phyloP scores from a whole-genome alignment of 2,888 invertebrate species.

The Lithosia quadra region DNA sequence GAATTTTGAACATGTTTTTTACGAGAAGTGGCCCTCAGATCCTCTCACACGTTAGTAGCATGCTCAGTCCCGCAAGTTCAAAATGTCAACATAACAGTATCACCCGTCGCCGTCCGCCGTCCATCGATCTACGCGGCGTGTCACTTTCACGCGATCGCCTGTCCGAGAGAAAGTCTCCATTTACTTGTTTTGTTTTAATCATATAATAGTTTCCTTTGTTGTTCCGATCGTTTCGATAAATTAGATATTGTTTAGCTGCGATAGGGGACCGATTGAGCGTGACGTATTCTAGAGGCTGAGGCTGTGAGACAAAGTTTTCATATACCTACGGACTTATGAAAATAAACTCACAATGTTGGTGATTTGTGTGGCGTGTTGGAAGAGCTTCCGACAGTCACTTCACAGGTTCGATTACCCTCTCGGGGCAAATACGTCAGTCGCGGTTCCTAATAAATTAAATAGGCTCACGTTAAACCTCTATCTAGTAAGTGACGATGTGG shows the following conservation, averaged over 20 bases:
- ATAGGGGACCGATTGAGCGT: neutral
- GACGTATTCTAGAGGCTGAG: neutral
- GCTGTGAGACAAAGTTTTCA: too few relatives aligned
- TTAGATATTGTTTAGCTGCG: conserved; percentile 2
- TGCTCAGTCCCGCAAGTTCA: neutral
- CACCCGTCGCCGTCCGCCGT: conserved; percentile 3
- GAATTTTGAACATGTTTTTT: too few relatives aligned
- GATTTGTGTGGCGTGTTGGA: too few relatives aligned
- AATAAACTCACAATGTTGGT: too few relatives aligned
- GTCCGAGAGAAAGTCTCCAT: conserved; percentile 16
- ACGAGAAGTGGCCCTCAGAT: too few relatives aligned
- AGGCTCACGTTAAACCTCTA: too few relatives aligned
- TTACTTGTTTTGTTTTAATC: conserved; percentile 24
- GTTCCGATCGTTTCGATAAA: conserved; percentile 5
- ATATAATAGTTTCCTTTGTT: conserved; percentile 21
- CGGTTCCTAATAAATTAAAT: too few relatives aligned
- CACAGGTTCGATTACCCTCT: too few relatives aligned
- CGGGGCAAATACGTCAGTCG: too few relatives aligned
- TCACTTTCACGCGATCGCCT: conserved; percentile 17
- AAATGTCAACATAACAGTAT: conserved; percentile 9
- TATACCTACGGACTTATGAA: too few relatives aligned
- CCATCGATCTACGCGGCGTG: conserved; percentile 3
- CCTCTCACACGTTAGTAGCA: neutral
- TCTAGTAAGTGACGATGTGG: too few relatives aligned
- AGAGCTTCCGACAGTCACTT: too few relatives aligned